These are phyloP conservation scores for Dendrocincla tyrannina DNA, from an alignment of 2,797 vertebrate species.

Conservation along the genomic window DNA sequence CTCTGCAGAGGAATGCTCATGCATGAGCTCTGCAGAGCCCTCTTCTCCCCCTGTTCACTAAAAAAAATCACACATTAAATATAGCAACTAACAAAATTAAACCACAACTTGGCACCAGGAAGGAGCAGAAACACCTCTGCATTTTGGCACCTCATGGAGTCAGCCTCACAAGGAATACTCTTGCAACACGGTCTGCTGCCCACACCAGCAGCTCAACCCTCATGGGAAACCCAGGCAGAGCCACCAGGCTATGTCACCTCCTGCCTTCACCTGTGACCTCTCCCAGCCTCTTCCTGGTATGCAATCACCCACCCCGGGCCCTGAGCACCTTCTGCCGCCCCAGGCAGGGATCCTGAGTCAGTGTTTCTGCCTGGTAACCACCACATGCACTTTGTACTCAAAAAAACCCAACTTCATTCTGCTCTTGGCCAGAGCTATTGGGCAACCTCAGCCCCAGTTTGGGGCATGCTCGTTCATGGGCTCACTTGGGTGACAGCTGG, in stretches of 20 bases:
- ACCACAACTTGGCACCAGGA: not conserved
- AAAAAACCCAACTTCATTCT: not conserved
- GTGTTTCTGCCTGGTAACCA: not conserved
- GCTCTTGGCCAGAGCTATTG: not conserved
- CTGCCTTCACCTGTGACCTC: not conserved
- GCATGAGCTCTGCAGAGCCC: not conserved
- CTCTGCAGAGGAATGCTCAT: not conserved
- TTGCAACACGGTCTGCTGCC: not conserved
- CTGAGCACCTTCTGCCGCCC: not conserved
- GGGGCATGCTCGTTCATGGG: not conserved
- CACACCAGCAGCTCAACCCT: not conserved
- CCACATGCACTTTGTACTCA: rapidly evolving
- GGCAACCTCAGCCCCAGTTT: not conserved
- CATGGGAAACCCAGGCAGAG: not conserved
- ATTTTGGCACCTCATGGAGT: not conserved
- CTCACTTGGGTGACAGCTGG: not conserved
- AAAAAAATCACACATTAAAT: not conserved
- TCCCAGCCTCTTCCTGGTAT: rapidly evolving
- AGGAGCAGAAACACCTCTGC: not conserved
- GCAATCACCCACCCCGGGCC: rapidly evolving
- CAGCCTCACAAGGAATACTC: not conserved
- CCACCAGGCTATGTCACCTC: not conserved
- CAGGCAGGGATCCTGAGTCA: rapidly evolving
- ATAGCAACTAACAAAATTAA: not conserved
- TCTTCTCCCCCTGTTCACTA: not conserved